Evolutionary conservation across 2,113 vertebrate genomes (phyloP), one percentile per base, ranked within the genome.

Genomic region (Pseudolaguvia tuberculata): DNA sequence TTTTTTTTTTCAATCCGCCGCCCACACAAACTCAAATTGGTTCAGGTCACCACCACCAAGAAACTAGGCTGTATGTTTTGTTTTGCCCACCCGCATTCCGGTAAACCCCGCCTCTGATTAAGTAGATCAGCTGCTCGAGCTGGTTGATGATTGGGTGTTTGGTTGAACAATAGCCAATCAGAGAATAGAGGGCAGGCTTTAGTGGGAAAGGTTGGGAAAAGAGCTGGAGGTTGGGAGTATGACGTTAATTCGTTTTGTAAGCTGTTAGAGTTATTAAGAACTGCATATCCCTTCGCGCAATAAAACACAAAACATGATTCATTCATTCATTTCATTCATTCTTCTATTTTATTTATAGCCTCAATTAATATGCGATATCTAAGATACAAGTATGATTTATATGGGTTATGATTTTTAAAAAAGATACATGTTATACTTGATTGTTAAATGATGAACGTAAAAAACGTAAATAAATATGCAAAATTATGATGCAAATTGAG

Each of bases 71-170:
- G 50, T 15, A 53, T 17, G 0, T 17, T 70, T 2, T 9, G 1
- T 15, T 53, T 9, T 39, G 39, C 48, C 67, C n/a, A 70, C 67
- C 67, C 67, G 29, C 3, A 53, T 70, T 39, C 67, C 51, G 67
- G 13, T 2, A 53, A 70, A 70, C 21, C 67, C 67, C 29, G 67
- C 67, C 67, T 70, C 29, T 53, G 27, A 10, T 53, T 52, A 31
- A 52, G 27, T 9, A 5, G 12, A 39, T 48, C 11, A 21, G 50
- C 0, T 50, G 27, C 67, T 21, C 29, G 67, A 53, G 20, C 67
- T 9, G 6, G 13, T 21, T 53, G 50, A 6, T 53, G 27, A 53
- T 70, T 53, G 67, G 67, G 39, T 29, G n/a, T 27, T 53, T 11
- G 4, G 7, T 21, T 8, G 53, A 53, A 0, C 3, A n/a, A 1